Evolutionary conservation across 1,140 invertebrate genomes (phyloP), one percentile per base, ranked within the genome.

Genomic region (Macrobrachium nipponense): DNA sequence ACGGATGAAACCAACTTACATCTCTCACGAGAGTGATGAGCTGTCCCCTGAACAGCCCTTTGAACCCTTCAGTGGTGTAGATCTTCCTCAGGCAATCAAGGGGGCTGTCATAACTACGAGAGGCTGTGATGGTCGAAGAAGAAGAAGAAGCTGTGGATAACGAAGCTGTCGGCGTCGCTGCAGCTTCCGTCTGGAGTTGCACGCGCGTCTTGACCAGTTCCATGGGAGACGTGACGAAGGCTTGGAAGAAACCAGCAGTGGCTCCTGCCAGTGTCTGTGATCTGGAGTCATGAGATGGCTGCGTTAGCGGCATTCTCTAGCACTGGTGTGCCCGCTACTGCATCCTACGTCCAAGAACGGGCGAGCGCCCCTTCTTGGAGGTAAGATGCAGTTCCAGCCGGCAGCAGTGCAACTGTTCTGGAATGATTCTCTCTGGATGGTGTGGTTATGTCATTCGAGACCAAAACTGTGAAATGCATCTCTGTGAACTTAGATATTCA

Each of bases 191-290:
- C 87, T 92, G 91, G 27, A 94, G 89, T 90, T 98, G 97, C 83
- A 97, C 92, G 58, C 96, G 92, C 0, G 96, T 96, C 91, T 98
- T 98, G 0, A 95, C 94, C 66, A 98, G 92, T 90, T 98, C 97
- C 89, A 98, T 95, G 0, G 97, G 97, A 70, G 95, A 93, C 88
- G 94, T 94, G 5, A 97, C 92, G n/a, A 97, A 93, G 68, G 95
- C 94, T 90, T 98, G 97, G 0, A 94, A 92, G 1, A 96, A 89
- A 0, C 97, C 97, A 1, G 96, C 95, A 0, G 87, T 60, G n/a
- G 88, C 88, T 4, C 92, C 92, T 12, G 92, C 91, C 43, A 91
- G 11, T 77, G 92, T 90, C 80, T 92, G 90, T 10, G 87, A 75
- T 27, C 87, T 88, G 87, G 8, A 51, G 51, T 51, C 51, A 51